Conservation (phyloP, 2,888 invertebrate genomes). For the Spicauda simplicius region DNA sequence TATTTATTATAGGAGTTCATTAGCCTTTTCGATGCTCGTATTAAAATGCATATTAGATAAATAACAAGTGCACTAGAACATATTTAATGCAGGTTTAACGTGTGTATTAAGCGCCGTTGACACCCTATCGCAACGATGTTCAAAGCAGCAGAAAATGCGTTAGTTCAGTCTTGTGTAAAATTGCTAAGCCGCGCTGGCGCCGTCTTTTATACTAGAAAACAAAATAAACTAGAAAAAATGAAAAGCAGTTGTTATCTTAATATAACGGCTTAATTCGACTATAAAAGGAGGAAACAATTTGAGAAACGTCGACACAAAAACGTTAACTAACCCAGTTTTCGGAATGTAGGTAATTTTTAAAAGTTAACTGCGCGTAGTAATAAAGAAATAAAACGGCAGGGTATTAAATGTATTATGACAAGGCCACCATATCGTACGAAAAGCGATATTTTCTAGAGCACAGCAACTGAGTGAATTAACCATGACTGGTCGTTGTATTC, state of each 20-base stretch:
- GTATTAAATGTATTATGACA: slow-evolving; percentile 38
- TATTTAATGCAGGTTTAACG: slow-evolving; percentile 1
- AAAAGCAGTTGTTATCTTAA: slow-evolving; percentile 10
- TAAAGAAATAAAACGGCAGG: slow-evolving; percentile 36
- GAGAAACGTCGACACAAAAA: slow-evolving; percentile 52
- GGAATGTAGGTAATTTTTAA: slow-evolving; percentile 56
- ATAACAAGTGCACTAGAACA: not conserved
- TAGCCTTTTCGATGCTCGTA: too few relatives aligned
- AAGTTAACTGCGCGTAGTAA: slow-evolving; percentile 43
- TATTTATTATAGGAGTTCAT: too few relatives aligned
- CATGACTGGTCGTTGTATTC: slow-evolving; percentile 28
- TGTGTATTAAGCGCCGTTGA: slow-evolving; percentile 10
- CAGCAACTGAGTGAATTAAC: slow-evolving; percentile 33
- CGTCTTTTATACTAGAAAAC: slow-evolving; percentile 10
- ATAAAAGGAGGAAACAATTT: slow-evolving; percentile 47
- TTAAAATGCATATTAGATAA: too few relatives aligned
- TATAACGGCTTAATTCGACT: slow-evolving; percentile 40
- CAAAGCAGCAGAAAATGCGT: slow-evolving; percentile 21
- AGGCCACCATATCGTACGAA: slow-evolving; percentile 26
- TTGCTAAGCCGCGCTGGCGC: slow-evolving; percentile 14
- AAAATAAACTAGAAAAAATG: slow-evolving; percentile 19
- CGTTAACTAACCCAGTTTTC: slow-evolving; percentile 56
- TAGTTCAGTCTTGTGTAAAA: slow-evolving; percentile 28
- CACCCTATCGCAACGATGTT: slow-evolving; percentile 8
- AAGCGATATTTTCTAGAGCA: slow-evolving; percentile 34